phyloP scores from a whole-genome alignment of 2,113 vertebrate genomes.

The Eulacestoma nigropectus region DNA sequence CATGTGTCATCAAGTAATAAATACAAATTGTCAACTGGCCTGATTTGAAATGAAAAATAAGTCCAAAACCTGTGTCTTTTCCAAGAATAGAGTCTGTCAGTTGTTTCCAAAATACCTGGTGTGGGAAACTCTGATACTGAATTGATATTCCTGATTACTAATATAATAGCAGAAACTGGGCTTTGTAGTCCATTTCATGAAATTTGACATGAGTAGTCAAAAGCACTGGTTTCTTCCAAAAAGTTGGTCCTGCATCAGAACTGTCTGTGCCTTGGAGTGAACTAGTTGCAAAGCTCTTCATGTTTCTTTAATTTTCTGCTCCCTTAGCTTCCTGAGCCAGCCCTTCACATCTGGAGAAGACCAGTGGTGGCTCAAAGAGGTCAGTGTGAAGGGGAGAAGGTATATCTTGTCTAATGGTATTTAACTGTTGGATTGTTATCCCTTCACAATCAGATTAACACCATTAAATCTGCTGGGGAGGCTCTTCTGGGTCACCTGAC shows the following conservation, averaged over 20 bases:
- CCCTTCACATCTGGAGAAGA: background rate
- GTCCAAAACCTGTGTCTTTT: background rate
- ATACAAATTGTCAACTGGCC: background rate
- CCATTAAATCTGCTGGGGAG: background rate
- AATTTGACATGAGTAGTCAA: background rate
- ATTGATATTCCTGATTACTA: background rate
- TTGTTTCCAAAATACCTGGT: background rate
- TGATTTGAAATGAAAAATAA: background rate
- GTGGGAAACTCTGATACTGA: background rate
- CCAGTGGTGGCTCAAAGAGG: background rate
- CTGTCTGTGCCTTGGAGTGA: background rate
- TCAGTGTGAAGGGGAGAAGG: background rate
- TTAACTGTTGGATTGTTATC: background rate
- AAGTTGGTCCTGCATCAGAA: background rate
- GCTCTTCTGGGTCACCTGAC: background rate
- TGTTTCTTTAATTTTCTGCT: background rate
- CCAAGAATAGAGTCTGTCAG: background rate
- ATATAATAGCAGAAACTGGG: background rate
- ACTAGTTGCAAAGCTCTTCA: background rate
- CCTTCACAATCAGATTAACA: background rate
- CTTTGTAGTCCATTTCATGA: background rate
- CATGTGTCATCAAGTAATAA: background rate
- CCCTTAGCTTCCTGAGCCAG: background rate
- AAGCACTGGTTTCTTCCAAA: background rate
- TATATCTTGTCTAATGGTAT: background rate